Evolutionary conservation across 2,888 invertebrate species (phyloP), one percentile per base, ranked within the genome.

Genomic region (Drosophila melanosoma): DNA sequence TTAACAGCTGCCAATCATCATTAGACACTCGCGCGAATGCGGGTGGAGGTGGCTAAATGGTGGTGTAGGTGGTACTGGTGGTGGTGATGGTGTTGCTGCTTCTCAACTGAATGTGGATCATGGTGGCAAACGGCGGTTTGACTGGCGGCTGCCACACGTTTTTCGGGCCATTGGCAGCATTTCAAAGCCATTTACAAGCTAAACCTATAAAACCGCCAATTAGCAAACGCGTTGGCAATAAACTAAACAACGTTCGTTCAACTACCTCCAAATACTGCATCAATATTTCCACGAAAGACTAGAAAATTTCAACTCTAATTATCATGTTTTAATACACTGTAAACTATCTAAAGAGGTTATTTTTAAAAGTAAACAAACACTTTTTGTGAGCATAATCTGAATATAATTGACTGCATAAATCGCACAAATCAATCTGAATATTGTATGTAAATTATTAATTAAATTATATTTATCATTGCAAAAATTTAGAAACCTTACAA

Each of bases 1-100:
- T 89, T 80, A 89, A 89, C 87, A 86, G 84, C 90, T 87, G 90
- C 85, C 85, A 89, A 89, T 87, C 88, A 87, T 85, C 90, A 85
- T 89, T 89, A 89, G 85, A 72, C 74, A 56, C 66, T 53, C 42
- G 63, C 62, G 56, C 56, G 56, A 61, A 56, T 69, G 53, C 40
- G 66, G 60, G 60, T 56, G 56, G 60, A 17, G 62, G 61, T 17
- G 62, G 61, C 23, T 40, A 51, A 36, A 36, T 42, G 69, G 45
- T 52, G 32, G 36, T 58, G 63, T 8, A 8, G 23, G 8, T 35
- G 48, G 12, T 23, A 26, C 26, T 26, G 45, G 45, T 23, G 48
- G n/a, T 42, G 61, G 40, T 58, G 52, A 45, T 36, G 35, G 7
- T 52, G 57, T 11, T 58, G 29, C 35, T 23, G 12, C 26, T 53